These are phyloP conservation scores for Archivesica marissinica DNA, from an alignment of 1,140 invertebrate genomes.

Conservation along the genomic window DNA sequence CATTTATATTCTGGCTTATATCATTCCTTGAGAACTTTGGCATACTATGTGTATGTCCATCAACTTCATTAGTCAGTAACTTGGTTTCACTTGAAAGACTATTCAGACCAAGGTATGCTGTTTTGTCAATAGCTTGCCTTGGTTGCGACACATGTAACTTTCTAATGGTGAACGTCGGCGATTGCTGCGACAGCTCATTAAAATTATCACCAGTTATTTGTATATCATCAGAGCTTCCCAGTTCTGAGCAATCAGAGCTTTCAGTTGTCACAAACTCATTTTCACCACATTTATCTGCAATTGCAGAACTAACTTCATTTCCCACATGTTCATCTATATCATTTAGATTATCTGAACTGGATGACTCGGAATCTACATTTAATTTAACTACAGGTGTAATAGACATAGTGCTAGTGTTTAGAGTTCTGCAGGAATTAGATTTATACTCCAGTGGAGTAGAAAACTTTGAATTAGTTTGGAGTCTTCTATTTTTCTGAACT, in stretches of 20 bases:
- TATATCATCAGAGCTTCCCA: constrained; percentile 45
- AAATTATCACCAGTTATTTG: constrained; percentile 49
- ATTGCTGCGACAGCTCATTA: constrained; percentile 13
- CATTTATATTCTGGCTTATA: neutral
- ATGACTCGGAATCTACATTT: neutral
- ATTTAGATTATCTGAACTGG: too few relatives aligned
- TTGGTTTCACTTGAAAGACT: neutral
- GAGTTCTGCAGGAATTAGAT: neutral
- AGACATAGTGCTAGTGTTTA: neutral
- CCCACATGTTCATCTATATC: neutral
- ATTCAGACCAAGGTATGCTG: constrained; percentile 7
- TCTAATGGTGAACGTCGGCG: constrained; percentile 32
- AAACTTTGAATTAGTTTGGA: neutral
- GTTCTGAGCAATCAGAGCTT: constrained; percentile 3
- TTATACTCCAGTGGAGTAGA: neutral
- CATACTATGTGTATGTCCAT: neutral
- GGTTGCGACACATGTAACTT: neutral
- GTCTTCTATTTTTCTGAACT: too few relatives aligned
- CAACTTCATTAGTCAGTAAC: neutral
- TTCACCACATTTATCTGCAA: neutral
- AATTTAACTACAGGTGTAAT: neutral
- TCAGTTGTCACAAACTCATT: neutral
- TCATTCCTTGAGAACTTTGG: neutral
- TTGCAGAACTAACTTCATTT: neutral
- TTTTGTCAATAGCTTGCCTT: neutral